A percentile compares a stretch with the other conserved stretches of the same genome.
Evolutionary conservation across 2,888 invertebrate genomes (phyloP).

Genomic region (Alcis repandata): DNA sequence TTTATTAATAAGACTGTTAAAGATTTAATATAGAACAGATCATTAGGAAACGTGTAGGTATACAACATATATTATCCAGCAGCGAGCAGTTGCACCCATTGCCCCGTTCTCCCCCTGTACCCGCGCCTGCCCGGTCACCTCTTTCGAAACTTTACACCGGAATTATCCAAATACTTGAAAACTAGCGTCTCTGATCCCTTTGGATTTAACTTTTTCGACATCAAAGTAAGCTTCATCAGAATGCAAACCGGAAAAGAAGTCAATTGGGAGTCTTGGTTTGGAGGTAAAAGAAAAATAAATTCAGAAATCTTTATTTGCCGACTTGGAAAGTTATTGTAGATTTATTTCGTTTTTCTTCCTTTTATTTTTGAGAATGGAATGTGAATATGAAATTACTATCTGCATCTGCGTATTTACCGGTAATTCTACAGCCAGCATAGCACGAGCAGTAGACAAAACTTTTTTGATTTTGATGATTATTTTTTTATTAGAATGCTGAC

Average conservation of each 20-base stretch:
- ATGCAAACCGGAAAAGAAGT: slow-evolving; percentile 42
- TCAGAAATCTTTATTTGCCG: slow-evolving; percentile 12
- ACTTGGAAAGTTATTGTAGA: slow-evolving; percentile 26
- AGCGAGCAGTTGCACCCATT: too few species aligned
- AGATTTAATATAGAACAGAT: too few species aligned
- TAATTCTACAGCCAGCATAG: too few species aligned
- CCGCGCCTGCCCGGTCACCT: slow-evolving; percentile 28
- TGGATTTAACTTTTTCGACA: slow-evolving; percentile 46
- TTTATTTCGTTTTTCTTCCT: slow-evolving; percentile 13
- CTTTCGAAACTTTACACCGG: slow-evolving; percentile 29
- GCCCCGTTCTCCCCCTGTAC: too few species aligned
- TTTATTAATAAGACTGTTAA: too few species aligned
- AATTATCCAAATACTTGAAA: slow-evolving; percentile 38
- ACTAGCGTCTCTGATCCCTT: slow-evolving; percentile 46
- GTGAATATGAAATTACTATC: not conserved
- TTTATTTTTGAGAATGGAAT: too few species aligned
- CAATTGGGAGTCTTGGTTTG: slow-evolving; percentile 44
- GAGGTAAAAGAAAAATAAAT: slow-evolving; percentile 41
- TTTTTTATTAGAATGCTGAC: too few species aligned
- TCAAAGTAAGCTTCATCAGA: slow-evolving; percentile 43
- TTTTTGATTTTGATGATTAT: too few species aligned
- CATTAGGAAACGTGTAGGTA: not conserved
- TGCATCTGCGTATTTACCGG: not conserved
- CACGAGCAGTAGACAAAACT: too few species aligned
- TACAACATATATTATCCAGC: too few species aligned